phyloP scores from a whole-genome alignment of 2,888 invertebrate species.

The Tipula unca region DNA sequence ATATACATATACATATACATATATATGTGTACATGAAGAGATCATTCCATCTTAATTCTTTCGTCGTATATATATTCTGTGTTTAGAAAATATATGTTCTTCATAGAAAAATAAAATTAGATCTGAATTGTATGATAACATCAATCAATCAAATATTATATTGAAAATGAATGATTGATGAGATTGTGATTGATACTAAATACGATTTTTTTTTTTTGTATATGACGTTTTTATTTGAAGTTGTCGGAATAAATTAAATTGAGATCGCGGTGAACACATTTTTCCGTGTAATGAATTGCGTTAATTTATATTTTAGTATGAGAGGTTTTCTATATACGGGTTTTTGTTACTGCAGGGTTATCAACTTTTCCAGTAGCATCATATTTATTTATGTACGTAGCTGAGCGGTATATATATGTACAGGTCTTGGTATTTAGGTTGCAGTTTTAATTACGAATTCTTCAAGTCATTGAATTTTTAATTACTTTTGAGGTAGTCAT shows the following conservation, averaged over 20 bases:
- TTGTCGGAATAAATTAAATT: constrained; percentile 8
- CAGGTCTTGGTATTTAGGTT: not conserved
- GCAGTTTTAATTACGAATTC: not conserved
- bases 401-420: too few species aligned
- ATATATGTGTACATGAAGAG: not conserved
- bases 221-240: constrained; percentile 3
- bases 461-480: not conserved
- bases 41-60: not conserved
- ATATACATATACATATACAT: not conserved
- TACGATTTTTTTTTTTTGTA: not conserved
- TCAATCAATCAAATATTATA: constrained; percentile 14
- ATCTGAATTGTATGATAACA: not conserved
- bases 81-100: not conserved
- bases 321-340: not conserved
- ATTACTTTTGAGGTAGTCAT: not conserved
- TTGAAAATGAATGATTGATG: constrained; percentile 14
- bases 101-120: not conserved
- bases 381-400: not conserved
- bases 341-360: not conserved
- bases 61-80: not conserved
- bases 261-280: not conserved
- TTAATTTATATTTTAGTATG: not conserved
- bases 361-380: not conserved
- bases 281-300: constrained; percentile 14
- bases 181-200: constrained; percentile 14